These are phyloP conservation scores for Formicarius rufipectus DNA, from an alignment of 2,113 vertebrate species.

Conservation along the genomic window DNA sequence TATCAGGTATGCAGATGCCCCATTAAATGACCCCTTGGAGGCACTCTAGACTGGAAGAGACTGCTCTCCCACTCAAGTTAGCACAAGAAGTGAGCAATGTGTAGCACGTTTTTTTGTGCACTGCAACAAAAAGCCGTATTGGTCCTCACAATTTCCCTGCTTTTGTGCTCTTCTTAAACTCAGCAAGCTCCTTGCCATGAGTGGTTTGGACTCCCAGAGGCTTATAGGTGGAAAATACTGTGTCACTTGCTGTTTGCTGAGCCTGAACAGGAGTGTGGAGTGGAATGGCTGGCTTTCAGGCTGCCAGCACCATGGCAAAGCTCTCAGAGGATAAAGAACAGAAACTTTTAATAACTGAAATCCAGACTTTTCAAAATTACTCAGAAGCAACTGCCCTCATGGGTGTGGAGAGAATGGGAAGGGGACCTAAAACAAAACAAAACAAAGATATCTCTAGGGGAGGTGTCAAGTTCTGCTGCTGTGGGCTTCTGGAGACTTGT, in stretches of 20 bases:
- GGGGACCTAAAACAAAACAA: not conserved
- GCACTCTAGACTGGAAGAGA: not conserved
- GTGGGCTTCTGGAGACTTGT: not conserved
- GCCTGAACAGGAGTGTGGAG: not conserved
- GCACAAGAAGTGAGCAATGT: not conserved
- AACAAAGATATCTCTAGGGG: not conserved
- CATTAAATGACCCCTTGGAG: not conserved
- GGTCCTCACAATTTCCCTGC: not conserved
- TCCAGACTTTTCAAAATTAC: not conserved
- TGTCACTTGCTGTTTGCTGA: not conserved
- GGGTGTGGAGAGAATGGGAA: not conserved
- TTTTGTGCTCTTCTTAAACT: not conserved
- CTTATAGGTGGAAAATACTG: not conserved
- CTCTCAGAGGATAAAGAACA: not conserved
- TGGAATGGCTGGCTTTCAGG: not conserved
- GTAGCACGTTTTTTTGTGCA: not conserved
- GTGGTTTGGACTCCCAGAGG: not conserved
- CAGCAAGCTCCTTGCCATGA: not conserved
- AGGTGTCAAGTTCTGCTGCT: not conserved
- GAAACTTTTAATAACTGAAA: not conserved
- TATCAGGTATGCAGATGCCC: not conserved
- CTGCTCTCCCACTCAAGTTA: not conserved
- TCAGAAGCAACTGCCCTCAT: not conserved
- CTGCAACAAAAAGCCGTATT: not conserved
- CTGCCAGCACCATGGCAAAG: not conserved